Base-by-base conservation (phyloP, 2,113 vertebrate species). In the Struthio camelus region DNA sequence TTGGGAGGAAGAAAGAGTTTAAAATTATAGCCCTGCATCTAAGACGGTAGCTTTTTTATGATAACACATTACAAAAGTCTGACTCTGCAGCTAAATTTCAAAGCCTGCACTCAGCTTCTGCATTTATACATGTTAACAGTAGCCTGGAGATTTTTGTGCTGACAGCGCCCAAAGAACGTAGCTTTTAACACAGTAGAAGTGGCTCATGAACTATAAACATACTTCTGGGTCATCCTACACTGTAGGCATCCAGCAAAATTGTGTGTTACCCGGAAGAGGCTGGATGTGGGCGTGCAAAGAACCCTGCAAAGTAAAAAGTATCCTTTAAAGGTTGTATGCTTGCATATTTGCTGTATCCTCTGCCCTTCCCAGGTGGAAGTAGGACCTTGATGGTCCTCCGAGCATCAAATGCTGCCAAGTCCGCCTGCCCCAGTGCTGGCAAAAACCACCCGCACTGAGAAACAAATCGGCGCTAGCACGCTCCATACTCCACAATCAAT, bases 401-500 rank as follows among this genome's bases (percentile, higher is more conserved):
- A 62, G 66, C 66, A 79, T 81, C 70, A 6, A 3, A 2, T 67
- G 81, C 50, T 83, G 44, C 51, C 42, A 7, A 5, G 7, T 69
- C 56, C n/a, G 79, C 22, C 65, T 92, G 59, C 42, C n/a, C 23
- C 11, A 2, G 20, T 50, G 67, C 70, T 53, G 66, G 44, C 34
- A 38, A 51, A 78, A 79, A 1, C 69, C 36, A 30, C 51, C 4
- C 4, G 36, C 54, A 0, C 23, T 7, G 71, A 53, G 50, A 71
- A 36, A 6, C 28, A 20, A 36, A 3, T 38, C 2, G 1, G 9
- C 19, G 25, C 61, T 58, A 0, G 0, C 62, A 32, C 50, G 28
- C 1, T 0, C 58, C 4, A 0, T 54, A 25, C 8, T 6, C 48
- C 73, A 9, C 34, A 32, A 28, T 44, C 80, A 34, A 1, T 71